Evolutionary conservation across 1,140 invertebrate genomes (phyloP).

Genomic region (Drosophila ficusphila): DNA sequence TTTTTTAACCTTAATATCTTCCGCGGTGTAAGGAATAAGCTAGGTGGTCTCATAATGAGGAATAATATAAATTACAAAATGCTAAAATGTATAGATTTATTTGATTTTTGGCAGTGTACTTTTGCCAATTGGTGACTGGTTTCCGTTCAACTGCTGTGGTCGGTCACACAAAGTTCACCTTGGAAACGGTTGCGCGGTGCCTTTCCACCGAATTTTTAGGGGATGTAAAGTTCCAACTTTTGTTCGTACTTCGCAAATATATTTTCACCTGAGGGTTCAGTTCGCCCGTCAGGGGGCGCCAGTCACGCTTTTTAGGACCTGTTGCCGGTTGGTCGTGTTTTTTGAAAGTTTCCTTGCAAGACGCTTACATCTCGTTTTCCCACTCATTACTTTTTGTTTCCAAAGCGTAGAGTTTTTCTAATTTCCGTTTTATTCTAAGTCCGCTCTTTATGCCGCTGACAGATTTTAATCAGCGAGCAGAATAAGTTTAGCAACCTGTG

Average conservation of each 20-base stretch:
- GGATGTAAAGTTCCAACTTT: too few relatives aligned
- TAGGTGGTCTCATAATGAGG: too few relatives aligned
- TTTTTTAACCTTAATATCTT: too few relatives aligned
- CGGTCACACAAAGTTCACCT: constrained; percentile 14
- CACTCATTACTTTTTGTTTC: neutral
- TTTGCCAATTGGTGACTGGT: neutral
- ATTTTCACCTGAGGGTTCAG: neutral
- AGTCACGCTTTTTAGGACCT: neutral
- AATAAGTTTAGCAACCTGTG: neutral
- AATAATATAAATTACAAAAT: neutral
- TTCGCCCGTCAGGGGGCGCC: neutral
- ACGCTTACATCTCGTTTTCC: neutral
- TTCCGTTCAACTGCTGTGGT: constrained; percentile 20
- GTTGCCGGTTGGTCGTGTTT: constrained; percentile 8
- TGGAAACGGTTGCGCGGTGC: constrained; percentile 13
- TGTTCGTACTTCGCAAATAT: neutral
- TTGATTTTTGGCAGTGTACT: neutral
- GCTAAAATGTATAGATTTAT: neutral
- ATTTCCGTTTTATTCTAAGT: constrained; percentile 11
- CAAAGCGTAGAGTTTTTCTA: neutral
- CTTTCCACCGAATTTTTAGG: neutral
- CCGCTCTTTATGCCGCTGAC: neutral
- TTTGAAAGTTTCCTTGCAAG: neutral
- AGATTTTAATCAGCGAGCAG: constrained; percentile 4
- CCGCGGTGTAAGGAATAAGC: too few relatives aligned